Evolutionary conservation across 1,140 invertebrate genomes (phyloP).

Genomic region (Orussus abietinus): DNA sequence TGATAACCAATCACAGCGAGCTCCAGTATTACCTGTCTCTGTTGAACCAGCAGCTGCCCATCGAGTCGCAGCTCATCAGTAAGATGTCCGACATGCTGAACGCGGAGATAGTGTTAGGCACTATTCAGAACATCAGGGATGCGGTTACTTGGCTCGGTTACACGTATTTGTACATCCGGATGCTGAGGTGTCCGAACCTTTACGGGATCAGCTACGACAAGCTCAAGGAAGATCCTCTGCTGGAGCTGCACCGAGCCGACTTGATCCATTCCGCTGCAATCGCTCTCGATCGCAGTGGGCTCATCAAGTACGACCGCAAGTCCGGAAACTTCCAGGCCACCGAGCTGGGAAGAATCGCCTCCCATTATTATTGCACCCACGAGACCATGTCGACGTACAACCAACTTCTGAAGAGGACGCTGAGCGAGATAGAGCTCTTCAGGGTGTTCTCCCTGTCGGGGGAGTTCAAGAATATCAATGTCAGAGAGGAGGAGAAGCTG

Average conservation of each 20-base stretch:
- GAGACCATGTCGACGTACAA: constrained; percentile 97
- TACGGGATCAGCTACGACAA: constrained; percentile 87
- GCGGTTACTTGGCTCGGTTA: constrained; percentile 96
- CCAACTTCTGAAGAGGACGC: constrained; percentile 91
- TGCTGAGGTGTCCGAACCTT: constrained; percentile 78
- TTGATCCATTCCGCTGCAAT: constrained; percentile 94
- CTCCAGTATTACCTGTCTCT: constrained; percentile 97
- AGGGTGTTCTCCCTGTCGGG: constrained; percentile 97
- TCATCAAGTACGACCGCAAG: constrained; percentile 95
- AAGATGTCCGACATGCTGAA: constrained; percentile 96
- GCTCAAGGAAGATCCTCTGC: constrained; percentile 72
- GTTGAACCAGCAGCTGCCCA: constrained; percentile 93
- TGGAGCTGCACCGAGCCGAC: constrained; percentile 90
- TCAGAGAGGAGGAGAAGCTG: constrained; percentile 97
- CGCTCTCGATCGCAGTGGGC: constrained; percentile 85
- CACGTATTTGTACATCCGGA: constrained; percentile 93
- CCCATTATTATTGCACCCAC: constrained; percentile 96
- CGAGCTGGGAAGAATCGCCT: constrained; percentile 95
- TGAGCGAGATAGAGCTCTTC: constrained; percentile 97
- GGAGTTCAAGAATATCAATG: constrained; percentile 89
- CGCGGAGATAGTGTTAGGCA: constrained; percentile 96
- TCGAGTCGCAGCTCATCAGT: constrained; percentile 79
- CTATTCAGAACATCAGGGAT: constrained; percentile 91
- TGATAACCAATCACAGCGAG: constrained; percentile 98
- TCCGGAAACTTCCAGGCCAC: constrained; percentile 90